phyloP scores from a whole-genome alignment of 2,797 vertebrate species.

The Diceros bicornis region DNA sequence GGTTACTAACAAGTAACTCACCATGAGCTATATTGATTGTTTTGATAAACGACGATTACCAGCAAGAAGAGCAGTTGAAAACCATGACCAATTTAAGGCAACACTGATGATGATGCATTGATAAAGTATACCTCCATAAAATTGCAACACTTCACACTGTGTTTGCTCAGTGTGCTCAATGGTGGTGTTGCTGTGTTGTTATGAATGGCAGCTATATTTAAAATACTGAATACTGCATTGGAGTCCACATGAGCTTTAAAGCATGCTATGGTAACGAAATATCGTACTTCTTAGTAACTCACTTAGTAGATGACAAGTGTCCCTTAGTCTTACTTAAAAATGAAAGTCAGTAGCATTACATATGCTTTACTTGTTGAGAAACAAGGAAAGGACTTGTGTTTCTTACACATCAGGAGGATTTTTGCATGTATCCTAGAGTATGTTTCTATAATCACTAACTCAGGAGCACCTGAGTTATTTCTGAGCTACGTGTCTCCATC shows the following conservation, averaged over 20 bases:
- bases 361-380: constrained; percentile 55
- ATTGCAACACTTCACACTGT: background rate
- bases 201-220: constrained; percentile 12
- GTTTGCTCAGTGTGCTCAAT: background rate
- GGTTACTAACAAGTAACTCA: constrained; percentile 3
- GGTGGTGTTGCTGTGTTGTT: constrained; percentile 34
- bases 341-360: background rate
- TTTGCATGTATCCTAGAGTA: background rate
- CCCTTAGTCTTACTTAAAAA: constrained; percentile 28
- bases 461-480: background rate
- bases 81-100: constrained; percentile 11
- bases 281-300: constrained; percentile 11
- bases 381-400: background rate
- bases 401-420: background rate
- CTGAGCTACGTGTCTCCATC: background rate
- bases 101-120: background rate
- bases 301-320: constrained; percentile 3
- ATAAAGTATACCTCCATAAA: constrained; percentile 43
- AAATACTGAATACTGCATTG: background rate
- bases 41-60: constrained; percentile 43
- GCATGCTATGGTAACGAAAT: constrained; percentile 13
- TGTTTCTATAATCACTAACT: background rate
- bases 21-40: constrained; percentile 12
- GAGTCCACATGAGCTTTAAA: background rate
- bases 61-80: constrained; percentile 42